Evolutionary conservation across 2,888 invertebrate species (phyloP), one percentile per base, ranked within the genome.

Genomic region (Ophion ellenae): DNA sequence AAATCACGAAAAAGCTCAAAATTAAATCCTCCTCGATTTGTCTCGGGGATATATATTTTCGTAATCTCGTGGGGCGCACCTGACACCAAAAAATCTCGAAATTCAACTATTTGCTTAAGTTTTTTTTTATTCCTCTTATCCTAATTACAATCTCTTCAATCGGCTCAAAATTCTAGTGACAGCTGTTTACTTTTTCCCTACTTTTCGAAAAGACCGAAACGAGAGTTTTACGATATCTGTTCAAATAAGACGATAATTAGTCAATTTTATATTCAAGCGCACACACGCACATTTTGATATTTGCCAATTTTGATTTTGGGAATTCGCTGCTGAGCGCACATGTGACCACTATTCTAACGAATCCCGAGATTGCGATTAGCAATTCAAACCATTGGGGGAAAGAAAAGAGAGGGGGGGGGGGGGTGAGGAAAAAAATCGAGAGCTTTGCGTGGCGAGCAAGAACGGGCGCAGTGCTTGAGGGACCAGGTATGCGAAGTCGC

Each of bases 141-240:
- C 14, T 14, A 2, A 47, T 47, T 14, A 47, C 14, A 47, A 20
- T 47, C 24, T 2, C 24, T 17, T 47, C 14, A 47, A 20, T 47
- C 11, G 2, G 47, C 5, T 47, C 9, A 28, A 14, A 47, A 24
- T 45, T 9, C 17, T 47, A 32, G 17, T 14, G 10, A 73, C 71
- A 59, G 32, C 17, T 59, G 59, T 73, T 59, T 36, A 6, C 36
- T 73, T 47, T 14, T 47, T 47, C 14, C 4, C 1, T 47, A 10
- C 47, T 47, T 47, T 14, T 47, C 47, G 4, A 11, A 47, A 47
- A 53, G 47, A 32, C 36, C 28, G n/a, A 36, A 36, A 5, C 59
- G 57, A 53, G n/a, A 57, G 40, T 53, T 70, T 70, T 53, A 47
- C 45, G 47, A 70, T 47, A 53, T 70, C 70, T 70, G 70, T 70